Percentiles rank a stretch among this genome's conserved stretches.
Evolutionary conservation across 2,888 invertebrate genomes (phyloP).

Genomic region (Chalcosyrphus nemorum): DNA sequence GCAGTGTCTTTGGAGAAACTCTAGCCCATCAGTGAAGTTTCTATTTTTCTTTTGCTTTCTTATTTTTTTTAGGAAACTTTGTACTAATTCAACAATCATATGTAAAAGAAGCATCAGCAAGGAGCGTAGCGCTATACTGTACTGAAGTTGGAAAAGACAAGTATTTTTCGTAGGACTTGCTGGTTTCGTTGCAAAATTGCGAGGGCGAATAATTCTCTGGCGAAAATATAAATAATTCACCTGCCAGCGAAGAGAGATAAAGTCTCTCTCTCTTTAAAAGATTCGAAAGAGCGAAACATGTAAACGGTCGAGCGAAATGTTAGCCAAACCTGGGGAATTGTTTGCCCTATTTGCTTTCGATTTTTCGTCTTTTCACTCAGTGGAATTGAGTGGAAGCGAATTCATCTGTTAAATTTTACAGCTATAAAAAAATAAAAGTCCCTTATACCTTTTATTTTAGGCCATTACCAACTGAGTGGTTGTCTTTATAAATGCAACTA

Average conservation of each 20-base stretch:
- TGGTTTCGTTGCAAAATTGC: background rate
- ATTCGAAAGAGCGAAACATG: background rate
- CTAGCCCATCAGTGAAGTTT: conserved; percentile 8
- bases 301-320: background rate
- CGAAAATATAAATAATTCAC: conserved; percentile 16
- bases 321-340: background rate
- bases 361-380: background rate
- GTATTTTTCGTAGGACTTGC: background rate
- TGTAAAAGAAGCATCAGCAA: background rate
- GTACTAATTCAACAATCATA: background rate
- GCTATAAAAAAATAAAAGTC: too few relatives aligned
- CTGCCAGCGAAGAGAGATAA: conserved; percentile 28
- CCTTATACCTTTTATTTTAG: too few relatives aligned
- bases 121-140: background rate
- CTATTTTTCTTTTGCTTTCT: background rate
- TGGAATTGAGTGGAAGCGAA: conserved; percentile 1
- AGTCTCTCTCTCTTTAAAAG: background rate
- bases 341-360: background rate
- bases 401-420: conserved; percentile 18
- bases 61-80: background rate
- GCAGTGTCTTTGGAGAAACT: conserved; percentile 17
- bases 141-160: background rate
- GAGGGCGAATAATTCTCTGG: conserved; percentile 1
- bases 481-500: too few relatives aligned
- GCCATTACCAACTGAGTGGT: too few relatives aligned